Evolutionary conservation across 2,888 invertebrate species (phyloP), one percentile per base, ranked within the genome.

Genomic region (Sepioteuthis lessoniana): DNA sequence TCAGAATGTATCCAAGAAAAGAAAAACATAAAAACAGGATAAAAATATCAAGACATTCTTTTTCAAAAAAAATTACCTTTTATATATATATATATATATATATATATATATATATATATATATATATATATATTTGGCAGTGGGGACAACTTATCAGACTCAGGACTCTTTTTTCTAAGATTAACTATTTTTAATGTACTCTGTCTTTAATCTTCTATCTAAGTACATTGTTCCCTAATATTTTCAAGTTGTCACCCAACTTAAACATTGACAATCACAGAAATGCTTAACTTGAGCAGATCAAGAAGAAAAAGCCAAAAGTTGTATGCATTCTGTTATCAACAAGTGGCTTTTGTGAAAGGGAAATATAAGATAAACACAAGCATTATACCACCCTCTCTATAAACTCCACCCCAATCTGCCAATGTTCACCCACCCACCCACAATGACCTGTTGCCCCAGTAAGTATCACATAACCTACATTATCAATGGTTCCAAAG

Each of bases 321-420:
- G 76, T 76, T 76, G 76, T n/a, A 31, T 31, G 76, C 76, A 35
- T 76, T n/a, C 76, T 76, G 16, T 76, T 76, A 76, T 76, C 76
- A n/a, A 76, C 76, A 76, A 76, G 76, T 76, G 76, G 76, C 76
- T 76, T 76, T 76, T 76, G 76, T 76, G 76, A 76, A 76, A 76
- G 19, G 76, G n/a, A n/a, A 76, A 76, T n/a, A 35, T n/a, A n/a
- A 76, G 76, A 76, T 76, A 76, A 76, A 76, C 76, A 76, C 5
- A 55, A n/a, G 76, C 35, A 35, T 76, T 42, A 16, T 35, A 35
- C 76, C 16, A 16, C 16, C 76, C 21, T 76, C 76, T 35, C 76
- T 19, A 76, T 76, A 76, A 5, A 76, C 76, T 31, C 31, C 76
- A 76, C 31, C n/a, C n/a, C 76, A 31, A n/a, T 76, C 31, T 50